Evolutionary conservation across 1,140 invertebrate species (phyloP), one percentile per base, ranked within the genome.

Genomic region (Drosophila varians): DNA sequence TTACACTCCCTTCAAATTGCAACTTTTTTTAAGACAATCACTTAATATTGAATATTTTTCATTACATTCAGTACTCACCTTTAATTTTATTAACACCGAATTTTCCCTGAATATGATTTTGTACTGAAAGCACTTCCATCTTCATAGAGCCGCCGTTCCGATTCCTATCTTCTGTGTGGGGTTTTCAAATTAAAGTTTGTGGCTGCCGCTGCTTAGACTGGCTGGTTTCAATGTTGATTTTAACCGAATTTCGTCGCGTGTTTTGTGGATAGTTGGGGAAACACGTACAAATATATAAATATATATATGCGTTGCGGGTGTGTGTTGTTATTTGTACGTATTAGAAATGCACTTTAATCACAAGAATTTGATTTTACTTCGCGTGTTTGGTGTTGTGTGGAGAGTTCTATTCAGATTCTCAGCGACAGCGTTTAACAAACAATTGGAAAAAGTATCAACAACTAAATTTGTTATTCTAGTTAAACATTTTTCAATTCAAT

Each of bases 21-120:
- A n/a, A n/a, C n/a, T n/a, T n/a, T n/a, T n/a, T 21, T 21, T 21
- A 21, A 21, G 21, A 21, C n/a, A 38, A 12, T 38, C 6, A 6
- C 4, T 38, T 38, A 38, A 38, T 38, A 38, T 38, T 31, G n/a
- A 31, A 31, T 31, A 4, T 12, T 6, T 38, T 6, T 14, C n/a
- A n/a, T n/a, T n/a, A n/a, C n/a, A n/a, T n/a, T 38, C 16, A 16
- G 12, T 38, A 38, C 90, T 90, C 57, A 91, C 90, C 90, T 91
- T 91, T 91, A 69, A 90, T 83, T 88, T 91, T 91, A 45, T 91
- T 90, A 64, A 91, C 90, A 80, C 89, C 89, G 64, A 91, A 91
- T 88, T 91, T 83, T 83, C 88, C 89, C 88, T 91, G 90, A 82
- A 90, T 90, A 54, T 91, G 90, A 90, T 90, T 91, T 90, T 91